Base-by-base conservation (phyloP, 2,797 vertebrate species). In the Myioborus miniatus region DNA sequence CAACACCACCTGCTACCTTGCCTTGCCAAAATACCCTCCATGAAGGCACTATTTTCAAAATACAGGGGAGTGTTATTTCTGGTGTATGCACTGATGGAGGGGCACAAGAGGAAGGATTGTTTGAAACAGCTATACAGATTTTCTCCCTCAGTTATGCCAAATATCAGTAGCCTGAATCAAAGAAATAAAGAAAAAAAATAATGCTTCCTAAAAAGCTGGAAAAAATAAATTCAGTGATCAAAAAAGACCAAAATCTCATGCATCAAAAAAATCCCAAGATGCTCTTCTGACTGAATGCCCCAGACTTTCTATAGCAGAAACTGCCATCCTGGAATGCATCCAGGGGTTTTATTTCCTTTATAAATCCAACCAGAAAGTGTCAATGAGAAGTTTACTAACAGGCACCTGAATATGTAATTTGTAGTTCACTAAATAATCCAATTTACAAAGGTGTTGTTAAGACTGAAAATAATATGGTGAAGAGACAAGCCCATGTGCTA, bases 11-110 rank as follows among this genome's bases (percentile, higher is more conserved):
- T 78, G 79, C 50, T 76, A 92, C 32, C 81, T 34, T 71, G 70
- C 63, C 52, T 36, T 82, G 63, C 41, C 78, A 89, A 93, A 94
- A 82, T 32, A 93, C 15, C 83, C 71, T 44, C 15, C 6, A 14
- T 9, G 77, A 59, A 92, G 23, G 19, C 34, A 32, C 23, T 64
- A 37, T 90, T 92, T 85, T 71, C 79, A 87, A 93, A 91, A 90
- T 52, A 92, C 24, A 47, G 39, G 8, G 22, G 76, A 84, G 32
- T 55, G 41, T 81, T 96, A 84, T 77, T 96, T 87, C 41, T 94
- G 71, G 74, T 69, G 53, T 19, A 16, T 49, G 34, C n/a, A 68
- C 20, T 52, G 80, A 60, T 62, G 15, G 26, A 89, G 22, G 3
- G 62, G 19, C 71, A 82, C 0, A 8, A 87, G 37, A 85, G 27